A percentile compares a stretch with the other conserved stretches of the same genome.
phyloP scores from a whole-genome alignment of 2,797 vertebrate genomes.

The Tympanoctomys barrerae region DNA sequence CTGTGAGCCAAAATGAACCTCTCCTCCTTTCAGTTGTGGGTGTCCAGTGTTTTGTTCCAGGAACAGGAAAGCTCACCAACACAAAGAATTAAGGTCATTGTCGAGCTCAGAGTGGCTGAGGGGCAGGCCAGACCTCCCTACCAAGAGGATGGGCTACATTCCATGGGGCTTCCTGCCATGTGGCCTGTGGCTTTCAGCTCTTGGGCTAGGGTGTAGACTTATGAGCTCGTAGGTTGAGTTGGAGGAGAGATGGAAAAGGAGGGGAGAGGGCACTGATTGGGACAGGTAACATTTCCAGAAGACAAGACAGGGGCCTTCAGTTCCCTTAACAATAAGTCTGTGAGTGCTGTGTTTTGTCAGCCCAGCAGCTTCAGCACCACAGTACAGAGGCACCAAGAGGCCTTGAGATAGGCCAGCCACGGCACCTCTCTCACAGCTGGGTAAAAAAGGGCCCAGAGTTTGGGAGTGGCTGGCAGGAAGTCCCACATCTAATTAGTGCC shows the following conservation, averaged over 20 bases:
- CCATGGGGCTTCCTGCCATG: background rate
- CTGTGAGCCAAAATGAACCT: background rate
- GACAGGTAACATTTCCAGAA: background rate
- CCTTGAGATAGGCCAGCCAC: background rate
- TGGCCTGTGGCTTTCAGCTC: background rate
- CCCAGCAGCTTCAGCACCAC: background rate
- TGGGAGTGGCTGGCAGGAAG: background rate
- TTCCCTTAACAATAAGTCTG: too few relatives aligned
- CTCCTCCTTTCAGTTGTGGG: background rate
- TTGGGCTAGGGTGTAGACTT: background rate
- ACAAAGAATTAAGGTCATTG: background rate
- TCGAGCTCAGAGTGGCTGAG: background rate
- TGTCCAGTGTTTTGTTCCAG: background rate
- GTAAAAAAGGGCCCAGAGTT: background rate
- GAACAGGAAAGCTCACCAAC: background rate
- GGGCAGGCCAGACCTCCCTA: too few relatives aligned
- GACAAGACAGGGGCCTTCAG: background rate
- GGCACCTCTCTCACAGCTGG: background rate
- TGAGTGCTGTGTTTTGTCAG: too few relatives aligned
- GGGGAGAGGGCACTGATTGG: rapidly evolving
- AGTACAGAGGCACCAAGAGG: rapidly evolving
- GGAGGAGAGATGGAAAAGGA: background rate
- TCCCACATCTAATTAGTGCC: background rate
- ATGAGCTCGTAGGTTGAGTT: background rate
- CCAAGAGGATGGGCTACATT: background rate